Percentiles rank a stretch among this genome's conserved stretches.
These are phyloP conservation scores for Dendrophyllia cribrosa DNA, from an alignment of 64 coral and sea anemone genomes.

Conservation along the genomic window DNA sequence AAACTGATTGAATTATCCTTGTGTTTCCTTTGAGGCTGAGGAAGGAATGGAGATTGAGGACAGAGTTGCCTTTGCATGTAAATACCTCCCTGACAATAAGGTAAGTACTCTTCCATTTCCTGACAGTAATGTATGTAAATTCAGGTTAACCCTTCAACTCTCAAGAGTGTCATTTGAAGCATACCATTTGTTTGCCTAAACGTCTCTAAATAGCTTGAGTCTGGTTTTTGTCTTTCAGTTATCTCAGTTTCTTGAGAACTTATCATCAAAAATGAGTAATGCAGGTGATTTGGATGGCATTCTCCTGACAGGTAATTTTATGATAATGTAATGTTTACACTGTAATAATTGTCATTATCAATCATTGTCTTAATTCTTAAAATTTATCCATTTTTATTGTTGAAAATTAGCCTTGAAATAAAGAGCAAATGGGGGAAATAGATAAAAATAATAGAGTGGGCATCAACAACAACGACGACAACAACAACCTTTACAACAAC, in stretches of 20 bases:
- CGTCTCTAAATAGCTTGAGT: no score
- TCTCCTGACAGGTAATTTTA: constrained; percentile 79
- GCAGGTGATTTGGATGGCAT: constrained; percentile 92
- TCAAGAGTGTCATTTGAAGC: no score
- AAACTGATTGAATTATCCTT: no score
- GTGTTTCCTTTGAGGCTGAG: constrained; percentile 68
- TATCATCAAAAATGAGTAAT: constrained; percentile 74
- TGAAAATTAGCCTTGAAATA: no score
- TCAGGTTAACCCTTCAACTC: no score
- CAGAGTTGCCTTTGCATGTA: constrained; percentile 97
- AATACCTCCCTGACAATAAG: constrained; percentile 94
- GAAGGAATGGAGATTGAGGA: constrained; percentile 95
- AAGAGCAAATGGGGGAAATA: no score
- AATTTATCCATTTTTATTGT: no score
- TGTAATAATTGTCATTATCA: background rate
- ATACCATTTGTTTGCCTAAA: no score
- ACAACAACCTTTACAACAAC: no score
- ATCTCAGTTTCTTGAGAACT: constrained; percentile 51
- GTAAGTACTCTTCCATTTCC: constrained; percentile 31
- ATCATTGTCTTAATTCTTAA: background rate
- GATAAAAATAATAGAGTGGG: no score
- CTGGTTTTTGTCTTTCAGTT: background rate
- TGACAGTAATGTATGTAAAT: no score
- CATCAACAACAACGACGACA: no score
- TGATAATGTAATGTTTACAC: background rate